These are phyloP conservation scores for Volucella inflata DNA, from an alignment of 2,888 invertebrate species.

Conservation along the genomic window DNA sequence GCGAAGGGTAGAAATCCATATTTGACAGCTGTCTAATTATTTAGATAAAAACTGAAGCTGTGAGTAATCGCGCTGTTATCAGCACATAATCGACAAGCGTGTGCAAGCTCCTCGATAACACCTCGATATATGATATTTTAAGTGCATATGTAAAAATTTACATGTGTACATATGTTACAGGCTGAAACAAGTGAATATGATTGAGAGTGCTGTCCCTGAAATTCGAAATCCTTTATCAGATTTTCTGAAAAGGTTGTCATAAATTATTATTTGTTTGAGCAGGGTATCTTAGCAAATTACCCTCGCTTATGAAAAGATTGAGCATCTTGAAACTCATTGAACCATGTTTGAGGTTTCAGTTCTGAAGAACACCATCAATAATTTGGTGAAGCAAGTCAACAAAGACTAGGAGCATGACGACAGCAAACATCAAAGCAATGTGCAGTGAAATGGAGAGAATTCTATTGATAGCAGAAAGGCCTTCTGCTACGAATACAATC, in stretches of 20 bases:
- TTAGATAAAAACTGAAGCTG: neutral
- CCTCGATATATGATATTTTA: no score
- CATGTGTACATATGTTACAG: no score
- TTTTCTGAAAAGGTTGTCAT: neutral
- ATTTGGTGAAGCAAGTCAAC: neutral
- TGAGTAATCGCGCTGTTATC: neutral
- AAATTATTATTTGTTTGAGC: neutral
- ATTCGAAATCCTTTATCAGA: neutral
- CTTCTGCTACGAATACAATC: neutral
- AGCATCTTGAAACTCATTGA: slow-evolving; percentile 7
- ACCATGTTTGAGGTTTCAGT: neutral
- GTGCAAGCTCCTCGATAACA: no score
- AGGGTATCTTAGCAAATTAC: slow-evolving; percentile 3
- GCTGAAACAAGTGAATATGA: no score
- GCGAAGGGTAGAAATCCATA: neutral
- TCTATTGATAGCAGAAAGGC: neutral
- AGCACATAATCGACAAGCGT: neutral
- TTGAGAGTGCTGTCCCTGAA: no score
- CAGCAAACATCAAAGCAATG: slow-evolving; percentile 27
- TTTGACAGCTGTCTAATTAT: neutral
- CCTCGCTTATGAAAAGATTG: slow-evolving; percentile 1
- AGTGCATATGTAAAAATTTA: no score
- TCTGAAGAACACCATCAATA: neutral
- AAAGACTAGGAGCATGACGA: neutral
- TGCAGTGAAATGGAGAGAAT: slow-evolving; percentile 9